Evolutionary conservation across 2,888 invertebrate genomes (phyloP).

Genomic region (Ditula angustiorana): DNA sequence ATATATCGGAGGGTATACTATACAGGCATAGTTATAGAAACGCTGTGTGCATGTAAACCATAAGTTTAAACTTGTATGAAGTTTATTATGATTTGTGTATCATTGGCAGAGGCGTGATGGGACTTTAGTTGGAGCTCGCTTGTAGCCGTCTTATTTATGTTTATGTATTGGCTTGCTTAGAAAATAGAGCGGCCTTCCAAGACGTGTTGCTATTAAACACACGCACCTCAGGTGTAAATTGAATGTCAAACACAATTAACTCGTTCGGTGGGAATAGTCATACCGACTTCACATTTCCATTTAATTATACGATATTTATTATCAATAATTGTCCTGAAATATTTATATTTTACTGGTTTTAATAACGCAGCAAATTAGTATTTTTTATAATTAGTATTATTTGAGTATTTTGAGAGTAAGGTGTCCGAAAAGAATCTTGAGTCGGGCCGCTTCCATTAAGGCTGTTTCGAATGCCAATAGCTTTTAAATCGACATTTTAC

Average conservation of each 20-base stretch:
- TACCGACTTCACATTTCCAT: conserved; percentile 13
- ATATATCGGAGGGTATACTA: conserved; percentile 61
- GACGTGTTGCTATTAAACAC: conserved; percentile 32
- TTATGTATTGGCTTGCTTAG: conserved; percentile 55
- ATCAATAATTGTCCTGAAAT: background rate
- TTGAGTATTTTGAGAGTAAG: background rate
- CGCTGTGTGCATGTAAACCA: conserved; percentile 57
- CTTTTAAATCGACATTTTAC: conserved; percentile 61
- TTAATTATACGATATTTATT: conserved; percentile 11
- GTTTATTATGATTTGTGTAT: conserved; percentile 80
- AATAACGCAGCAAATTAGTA: background rate
- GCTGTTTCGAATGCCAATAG: conserved; percentile 52
- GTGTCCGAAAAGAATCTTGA: conserved; percentile 10
- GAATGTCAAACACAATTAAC: conserved; percentile 37
- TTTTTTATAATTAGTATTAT: background rate
- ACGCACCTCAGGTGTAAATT: conserved; percentile 34
- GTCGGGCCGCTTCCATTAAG: conserved; percentile 17
- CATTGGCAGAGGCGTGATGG: conserved; percentile 72
- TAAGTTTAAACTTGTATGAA: conserved; percentile 69
- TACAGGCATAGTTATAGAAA: conserved; percentile 69
- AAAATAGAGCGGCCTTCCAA: conserved; percentile 47
- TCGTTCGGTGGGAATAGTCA: conserved; percentile 13
- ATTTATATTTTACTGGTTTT: background rate
- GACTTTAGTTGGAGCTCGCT: conserved; percentile 63
- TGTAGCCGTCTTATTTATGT: conserved; percentile 65